phyloP scores from a whole-genome alignment of 2,888 invertebrate genomes.

The Stramonita haemastoma region DNA sequence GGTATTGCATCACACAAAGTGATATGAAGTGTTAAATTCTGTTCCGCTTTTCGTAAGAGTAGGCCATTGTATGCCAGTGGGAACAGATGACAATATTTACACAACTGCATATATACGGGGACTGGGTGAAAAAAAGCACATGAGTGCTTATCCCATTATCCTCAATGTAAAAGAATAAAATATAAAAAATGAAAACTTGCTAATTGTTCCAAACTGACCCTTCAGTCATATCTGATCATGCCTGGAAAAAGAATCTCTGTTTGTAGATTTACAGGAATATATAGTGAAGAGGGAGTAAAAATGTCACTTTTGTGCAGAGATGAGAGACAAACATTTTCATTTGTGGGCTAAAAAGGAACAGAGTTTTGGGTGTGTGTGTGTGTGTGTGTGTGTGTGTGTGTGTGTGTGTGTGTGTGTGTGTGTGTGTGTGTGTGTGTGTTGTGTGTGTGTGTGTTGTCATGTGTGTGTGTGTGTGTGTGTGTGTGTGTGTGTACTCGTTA shows the following conservation, averaged over 20 bases:
- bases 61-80: too few relatives aligned
- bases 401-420: background rate
- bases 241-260: background rate
- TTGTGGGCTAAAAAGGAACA: background rate
- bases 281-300: background rate
- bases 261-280: background rate
- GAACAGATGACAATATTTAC: too few relatives aligned
- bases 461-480: background rate
- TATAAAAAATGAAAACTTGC: too few relatives aligned
- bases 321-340: too few relatives aligned
- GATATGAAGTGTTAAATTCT: too few relatives aligned
- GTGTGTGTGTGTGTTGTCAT: background rate
- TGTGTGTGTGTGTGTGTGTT: background rate
- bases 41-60: too few relatives aligned
- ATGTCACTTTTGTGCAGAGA: background rate
- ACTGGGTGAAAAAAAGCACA: too few relatives aligned
- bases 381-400: background rate
- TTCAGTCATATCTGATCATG: too few relatives aligned
- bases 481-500: background rate
- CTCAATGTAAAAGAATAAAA: too few relatives aligned
- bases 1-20: background rate
- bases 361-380: background rate
- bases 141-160: too few relatives aligned
- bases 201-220: too few relatives aligned
- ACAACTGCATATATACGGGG: too few relatives aligned